Conservation (phyloP, 2,888 invertebrate species). For the Cephus spinipes region DNA sequence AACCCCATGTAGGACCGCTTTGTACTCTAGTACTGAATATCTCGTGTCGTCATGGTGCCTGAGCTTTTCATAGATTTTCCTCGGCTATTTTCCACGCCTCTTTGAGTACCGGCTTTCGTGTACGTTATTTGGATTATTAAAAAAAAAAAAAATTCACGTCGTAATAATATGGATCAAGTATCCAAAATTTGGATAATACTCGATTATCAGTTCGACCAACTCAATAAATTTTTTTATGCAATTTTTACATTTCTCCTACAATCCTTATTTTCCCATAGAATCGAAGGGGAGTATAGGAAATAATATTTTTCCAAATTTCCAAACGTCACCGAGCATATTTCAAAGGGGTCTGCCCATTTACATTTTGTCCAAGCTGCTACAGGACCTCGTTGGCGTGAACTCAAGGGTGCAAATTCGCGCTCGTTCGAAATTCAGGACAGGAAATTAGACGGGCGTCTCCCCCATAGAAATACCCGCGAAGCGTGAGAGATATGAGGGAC, state of each 20-base stretch:
- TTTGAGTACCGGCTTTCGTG: slow-evolving; percentile 20
- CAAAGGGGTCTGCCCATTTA: slow-evolving; percentile 25
- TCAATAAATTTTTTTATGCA: too few species aligned
- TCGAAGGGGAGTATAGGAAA: not conserved
- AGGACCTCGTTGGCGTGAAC: slow-evolving; percentile 51
- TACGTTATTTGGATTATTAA: too few species aligned
- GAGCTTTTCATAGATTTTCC: slow-evolving; percentile 39
- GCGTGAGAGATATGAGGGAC: slow-evolving; percentile 62
- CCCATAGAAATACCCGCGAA: slow-evolving; percentile 63
- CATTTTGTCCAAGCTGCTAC: slow-evolving; percentile 31
- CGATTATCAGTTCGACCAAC: too few species aligned
- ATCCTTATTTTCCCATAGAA: not conserved
- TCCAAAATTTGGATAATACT: too few species aligned
- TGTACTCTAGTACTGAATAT: slow-evolving; percentile 37
- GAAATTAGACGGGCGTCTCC: slow-evolving; percentile 64
- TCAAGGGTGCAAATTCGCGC: slow-evolving; percentile 63
- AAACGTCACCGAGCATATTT: not conserved
- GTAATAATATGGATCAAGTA: too few species aligned
- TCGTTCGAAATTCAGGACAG: slow-evolving; percentile 66
- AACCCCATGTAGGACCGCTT: slow-evolving; percentile 36
- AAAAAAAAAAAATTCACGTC: too few species aligned
- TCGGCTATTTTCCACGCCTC: slow-evolving; percentile 54
- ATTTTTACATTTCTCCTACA: not conserved
- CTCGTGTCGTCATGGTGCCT: slow-evolving; percentile 54
- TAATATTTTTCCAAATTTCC: not conserved